Base-by-base conservation (phyloP, 2,888 invertebrate genomes). In the Brachyopa scutellaris region DNA sequence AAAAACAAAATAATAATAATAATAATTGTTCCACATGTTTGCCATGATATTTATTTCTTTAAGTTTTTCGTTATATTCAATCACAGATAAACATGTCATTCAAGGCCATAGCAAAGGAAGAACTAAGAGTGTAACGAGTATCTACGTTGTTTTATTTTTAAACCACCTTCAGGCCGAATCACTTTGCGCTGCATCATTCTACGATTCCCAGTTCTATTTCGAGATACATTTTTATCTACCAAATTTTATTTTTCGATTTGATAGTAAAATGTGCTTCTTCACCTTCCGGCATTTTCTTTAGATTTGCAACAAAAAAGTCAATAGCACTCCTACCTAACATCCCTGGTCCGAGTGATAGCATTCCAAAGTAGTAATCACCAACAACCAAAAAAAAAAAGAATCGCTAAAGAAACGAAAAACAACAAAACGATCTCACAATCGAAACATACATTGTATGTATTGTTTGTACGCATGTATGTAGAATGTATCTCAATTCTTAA, bases 161-260 rank as follows among this genome's bases (percentile, higher is more conserved):
- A n/a, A 31, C 19, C 62, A 47, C 62, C 47, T 62, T 62, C 15
- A 36, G 23, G 11, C 17, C 40, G 51, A 72, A 51, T 72, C 51
- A 13, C 7, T 19, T 17, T n/a, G 33, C 8, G 26, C 33, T 45
- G 40, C 59, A 42, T 23, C 29, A n/a, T 45, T 55, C 53, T 53
- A 29, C 19, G 29, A 40, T 40, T 51, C 53, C 40, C 19, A n/a
- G 38, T 66, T 51, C 51, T 40, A 66, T 51, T 51, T 51, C 9
- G 0, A 31, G 29, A 9, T 19, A 13, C n/a, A 51, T 31, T 40
- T 40, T 31, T 49, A 19, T 51, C 38, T 51, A 11, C 9, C n/a
- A 8, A 9, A 17, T 8, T 40, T 0, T 66, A 40, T 40, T 42
- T 49, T 51, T 9, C 8, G 66, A 11, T 19, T 26, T 38, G 31